phyloP scores from a whole-genome alignment of 2,888 invertebrate genomes.

The Drosophila incognita region DNA sequence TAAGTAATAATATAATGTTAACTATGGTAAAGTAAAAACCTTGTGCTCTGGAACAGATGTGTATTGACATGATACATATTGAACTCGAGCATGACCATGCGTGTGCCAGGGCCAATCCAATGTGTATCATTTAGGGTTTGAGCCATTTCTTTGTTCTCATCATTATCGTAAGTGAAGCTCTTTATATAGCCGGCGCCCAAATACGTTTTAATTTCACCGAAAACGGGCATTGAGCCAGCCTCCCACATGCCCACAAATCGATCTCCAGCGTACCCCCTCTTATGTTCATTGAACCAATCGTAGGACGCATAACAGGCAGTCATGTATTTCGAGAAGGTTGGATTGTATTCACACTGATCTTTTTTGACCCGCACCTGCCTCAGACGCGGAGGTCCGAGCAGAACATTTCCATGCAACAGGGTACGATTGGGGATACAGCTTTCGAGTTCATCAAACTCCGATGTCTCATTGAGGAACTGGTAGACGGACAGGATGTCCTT shows the following conservation, averaged over 20 bases:
- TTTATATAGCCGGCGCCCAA: slow-evolving; percentile 32
- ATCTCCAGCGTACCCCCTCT: not conserved
- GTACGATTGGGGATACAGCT: slow-evolving; percentile 11
- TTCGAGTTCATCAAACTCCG: not conserved
- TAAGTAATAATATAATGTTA: not conserved
- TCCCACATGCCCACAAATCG: slow-evolving; percentile 10
- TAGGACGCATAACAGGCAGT: slow-evolving; percentile 28
- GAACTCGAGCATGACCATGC: slow-evolving; percentile 30
- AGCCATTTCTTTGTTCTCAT: slow-evolving; percentile 1
- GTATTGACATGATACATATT: slow-evolving; percentile 39
- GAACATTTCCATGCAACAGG: slow-evolving; percentile 28
- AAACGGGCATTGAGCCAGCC: not conserved
- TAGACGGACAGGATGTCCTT: slow-evolving; percentile 5
- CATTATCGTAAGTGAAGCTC: slow-evolving; percentile 10
- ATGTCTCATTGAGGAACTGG: not conserved
- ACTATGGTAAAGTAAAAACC: slow-evolving; percentile 12
- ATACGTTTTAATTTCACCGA: slow-evolving; percentile 19
- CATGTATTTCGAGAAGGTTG: not conserved
- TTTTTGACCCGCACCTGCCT: slow-evolving; percentile 27
- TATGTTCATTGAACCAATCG: slow-evolving; percentile 15
- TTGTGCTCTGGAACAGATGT: slow-evolving; percentile 17
- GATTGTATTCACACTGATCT: not conserved
- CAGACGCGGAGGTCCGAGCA: slow-evolving; percentile 45
- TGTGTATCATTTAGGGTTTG: not conserved
- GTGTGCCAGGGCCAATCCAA: slow-evolving; percentile 34